Evolutionary conservation across 2,113 vertebrate genomes (phyloP), one percentile per base, ranked within the genome.

Genomic region (Bagarius yarrelli): DNA sequence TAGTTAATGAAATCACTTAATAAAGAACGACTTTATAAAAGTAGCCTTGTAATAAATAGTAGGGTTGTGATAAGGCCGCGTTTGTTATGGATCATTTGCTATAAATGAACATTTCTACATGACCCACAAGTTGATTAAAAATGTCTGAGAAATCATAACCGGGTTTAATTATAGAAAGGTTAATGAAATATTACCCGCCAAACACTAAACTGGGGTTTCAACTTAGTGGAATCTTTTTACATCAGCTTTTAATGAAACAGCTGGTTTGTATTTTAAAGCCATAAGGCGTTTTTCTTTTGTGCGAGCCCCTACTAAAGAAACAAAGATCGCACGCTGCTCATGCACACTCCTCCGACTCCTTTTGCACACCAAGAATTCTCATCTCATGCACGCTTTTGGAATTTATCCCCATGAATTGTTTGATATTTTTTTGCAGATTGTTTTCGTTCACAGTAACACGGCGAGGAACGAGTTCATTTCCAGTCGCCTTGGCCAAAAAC

Each of bases 401-500:
- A 4, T 25, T 47, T 50, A 50, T 2, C 16, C 18, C 15, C 53
- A 47, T 15, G 2, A 12, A 21, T 21, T 2, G 15, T 69, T 47
- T 47, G 44, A 47, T 25, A 40, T 40, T n/a, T 16, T 21, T 53
- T 72, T 30, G 50, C 50, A 73, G 70, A 11, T 55, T 55, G 0
- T 73, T 15, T 25, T 70, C 67, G 67, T 2, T 1, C 34, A 66
- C 63, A 19, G 63, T 77, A 79, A 59, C 23, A 27, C 66, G 47
- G 82, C 63, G 59, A 89, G 53, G 53, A 55, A 34, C 27, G 59
- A 50, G 61, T 12, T 83, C 57, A 86, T 76, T 83, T 86, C 81
- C 69, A 66, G 56, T 78, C 53, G 18, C 16, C 74, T 81, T 8
- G 84, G 87, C 85, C 89, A 63, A 34, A 88, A 86, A 91, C 91